A percentile compares a stretch with the other conserved stretches of the same genome.
phyloP scores from a whole-genome alignment of 2,888 invertebrate genomes.

The Hoplodrina ambigua region DNA sequence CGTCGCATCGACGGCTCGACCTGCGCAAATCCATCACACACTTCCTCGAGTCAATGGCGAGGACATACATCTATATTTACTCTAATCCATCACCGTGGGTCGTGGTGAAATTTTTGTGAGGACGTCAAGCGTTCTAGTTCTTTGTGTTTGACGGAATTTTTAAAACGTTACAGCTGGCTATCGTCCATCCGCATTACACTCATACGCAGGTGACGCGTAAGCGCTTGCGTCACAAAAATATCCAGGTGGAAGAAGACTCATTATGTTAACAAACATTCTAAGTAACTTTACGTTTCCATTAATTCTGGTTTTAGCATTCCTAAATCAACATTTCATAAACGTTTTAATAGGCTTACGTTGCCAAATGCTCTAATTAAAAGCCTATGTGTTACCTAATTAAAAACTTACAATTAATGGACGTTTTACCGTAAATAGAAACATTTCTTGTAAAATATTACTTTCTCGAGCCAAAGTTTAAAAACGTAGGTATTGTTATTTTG shows the following conservation, averaged over 20 bases:
- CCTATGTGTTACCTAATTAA: neutral
- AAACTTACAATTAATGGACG: neutral
- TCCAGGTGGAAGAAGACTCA: conserved; percentile 23
- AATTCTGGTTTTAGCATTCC: conserved; percentile 8
- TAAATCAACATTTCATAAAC: conserved; percentile 14
- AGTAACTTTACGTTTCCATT: neutral
- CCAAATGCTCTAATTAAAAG: conserved; percentile 21
- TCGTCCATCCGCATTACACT: conserved; percentile 71
- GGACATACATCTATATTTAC: conserved; percentile 85
- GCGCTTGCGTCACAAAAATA: conserved; percentile 64
- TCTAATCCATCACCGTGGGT: conserved; percentile 77
- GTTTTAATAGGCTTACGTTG: conserved; percentile 13
- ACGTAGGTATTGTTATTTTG: too few species aligned
- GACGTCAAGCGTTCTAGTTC: conserved; percentile 71
- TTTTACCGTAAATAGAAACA: too few species aligned
- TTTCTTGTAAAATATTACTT: neutral
- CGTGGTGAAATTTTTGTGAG: conserved; percentile 70
- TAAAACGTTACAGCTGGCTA: conserved; percentile 72
- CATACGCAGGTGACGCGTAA: conserved; percentile 67
- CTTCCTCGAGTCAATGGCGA: conserved; percentile 89
- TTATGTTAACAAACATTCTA: conserved; percentile 21
- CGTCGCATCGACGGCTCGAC: conserved; percentile 78
- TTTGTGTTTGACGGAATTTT: conserved; percentile 62
- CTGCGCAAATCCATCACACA: conserved; percentile 84
- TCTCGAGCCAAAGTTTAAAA: neutral